Evolutionary conservation across 2,888 invertebrate genomes (phyloP), one percentile per base, ranked within the genome.

Genomic region (Parnassius apollo): DNA sequence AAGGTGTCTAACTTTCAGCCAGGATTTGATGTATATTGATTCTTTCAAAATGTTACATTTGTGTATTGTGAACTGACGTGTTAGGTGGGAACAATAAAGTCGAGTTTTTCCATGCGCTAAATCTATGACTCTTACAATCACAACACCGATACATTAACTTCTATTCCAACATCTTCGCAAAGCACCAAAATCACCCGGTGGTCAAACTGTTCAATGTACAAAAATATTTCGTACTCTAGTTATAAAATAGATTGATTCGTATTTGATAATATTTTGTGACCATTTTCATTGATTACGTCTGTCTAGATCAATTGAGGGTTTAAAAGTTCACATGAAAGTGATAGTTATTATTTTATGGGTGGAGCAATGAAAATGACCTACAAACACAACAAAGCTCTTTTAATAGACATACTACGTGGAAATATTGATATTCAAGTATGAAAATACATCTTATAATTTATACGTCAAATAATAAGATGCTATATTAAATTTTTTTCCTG

Each of bases 101-200:
- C 53, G 57, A 52, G 52, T 53, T 68, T 65, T 61, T 69, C 65
- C 62, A 54, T 44, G 55, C 65, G 65, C 61, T 65, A 64, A 68
- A 68, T 65, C 71, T 70, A 65, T 4, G 35, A 35, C 22, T 69
- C 67, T 71, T 62, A 77, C 80, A 76, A 77, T 73, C 81, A 86
- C 84, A 83, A 85, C 83, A 84, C 75, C 81, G 74, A 80, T 70
- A 79, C 73, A 72, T 68, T 66, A 70, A 69, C 78, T 67, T 73
- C 69, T 74, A 75, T 13, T 13, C 73, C 69, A 69, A 70, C 73
- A 75, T 73, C 66, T 75, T 76, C 79, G 80, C 84, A 77, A 87
- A 90, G 90, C 91, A 90, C 90, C 90, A 88, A 84, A 82, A 75
- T 78, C 77, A 76, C 76, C 86, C 89, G 90, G 88, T 87, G 89